phyloP scores from a whole-genome alignment of 53 echinoderm and acorn worm species.

The Pentamera pediparva region DNA sequence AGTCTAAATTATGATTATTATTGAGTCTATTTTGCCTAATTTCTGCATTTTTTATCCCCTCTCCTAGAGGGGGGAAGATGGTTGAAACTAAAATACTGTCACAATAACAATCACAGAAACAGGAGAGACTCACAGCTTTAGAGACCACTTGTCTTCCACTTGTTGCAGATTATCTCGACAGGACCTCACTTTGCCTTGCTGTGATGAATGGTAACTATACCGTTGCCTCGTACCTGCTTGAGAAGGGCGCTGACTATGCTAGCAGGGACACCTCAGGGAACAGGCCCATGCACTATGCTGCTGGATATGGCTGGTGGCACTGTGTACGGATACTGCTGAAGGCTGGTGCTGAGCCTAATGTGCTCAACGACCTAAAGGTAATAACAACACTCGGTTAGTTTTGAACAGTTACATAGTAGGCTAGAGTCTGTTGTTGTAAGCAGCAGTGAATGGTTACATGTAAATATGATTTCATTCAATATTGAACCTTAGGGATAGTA shows the following conservation, averaged over 20 bases:
- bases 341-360: conserved; percentile 65
- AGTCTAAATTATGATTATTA: too few relatives aligned
- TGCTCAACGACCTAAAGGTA: conserved; percentile 87
- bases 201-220: conserved; percentile 83
- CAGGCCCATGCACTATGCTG: conserved; percentile 76
- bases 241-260: conserved; percentile 71
- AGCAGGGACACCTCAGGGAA: conserved; percentile 80
- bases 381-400: background rate
- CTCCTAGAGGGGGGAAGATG: background rate
- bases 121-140: too few relatives aligned
- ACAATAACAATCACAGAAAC: background rate
- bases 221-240: conserved; percentile 61
- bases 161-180: conserved; percentile 64
- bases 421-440: too few relatives aligned
- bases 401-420: too few relatives aligned
- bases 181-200: conserved; percentile 70
- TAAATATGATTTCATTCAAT: too few relatives aligned
- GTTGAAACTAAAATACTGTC: background rate
- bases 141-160: background rate
- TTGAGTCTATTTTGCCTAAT: too few relatives aligned
- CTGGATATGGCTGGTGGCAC: conserved; percentile 90
- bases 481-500: too few relatives aligned
- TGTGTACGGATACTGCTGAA: conserved; percentile 62
- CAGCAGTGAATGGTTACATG: too few relatives aligned
- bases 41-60: too few relatives aligned